Base-by-base conservation (phyloP, 2,888 invertebrate genomes). In the Sinodicranocentrus sp. region DNA sequence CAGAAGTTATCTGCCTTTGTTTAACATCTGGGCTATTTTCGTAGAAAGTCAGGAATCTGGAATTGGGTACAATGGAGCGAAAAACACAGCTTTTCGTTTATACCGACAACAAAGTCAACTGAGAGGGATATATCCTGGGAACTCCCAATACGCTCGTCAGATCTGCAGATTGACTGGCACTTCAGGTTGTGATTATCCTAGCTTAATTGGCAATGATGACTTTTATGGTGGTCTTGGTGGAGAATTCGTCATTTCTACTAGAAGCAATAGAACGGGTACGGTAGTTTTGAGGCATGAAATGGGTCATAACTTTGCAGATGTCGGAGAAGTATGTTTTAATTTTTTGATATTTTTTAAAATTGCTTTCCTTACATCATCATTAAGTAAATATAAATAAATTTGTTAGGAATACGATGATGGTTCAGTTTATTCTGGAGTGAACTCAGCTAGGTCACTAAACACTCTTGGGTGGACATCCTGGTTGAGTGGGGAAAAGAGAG, bases 141-240 rank as follows among this genome's bases (percentile, higher is more conserved):
- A 88, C 61, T 33, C 86, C n/a, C 17, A 10, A 39, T 83, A 87
- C 48, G 87, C 88, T 6, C 25, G 87, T 2, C 54, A 72, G 65
- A 79, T 86, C n/a, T 87, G 84, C 57, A 23, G 43, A 0, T n/a
- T 88, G 13, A 87, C 86, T 15, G 88, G 88, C 0, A 59, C 70
- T 15, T 26, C 68, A 10, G 88, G 87, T 2, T 88, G 88, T 54
- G 88, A 88, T 39, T 88, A 87, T 80, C 87, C 88, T 0, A 84
- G 84, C n/a, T 63, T 85, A 10, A 82, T 85, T 48, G 88, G 84
- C n/a, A 88, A 88, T 48, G 88, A 88, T 71, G 87, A 88, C 48
- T 88, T 84, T 61, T 88, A 88, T 28, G 87, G 88, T 19, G 88
- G 88, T n/a, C 59, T 88, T 6, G 88, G 88, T 5, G 88, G 88